Conservation (phyloP, 1,140 invertebrate species). For the Scaptomyza graminum region DNA sequence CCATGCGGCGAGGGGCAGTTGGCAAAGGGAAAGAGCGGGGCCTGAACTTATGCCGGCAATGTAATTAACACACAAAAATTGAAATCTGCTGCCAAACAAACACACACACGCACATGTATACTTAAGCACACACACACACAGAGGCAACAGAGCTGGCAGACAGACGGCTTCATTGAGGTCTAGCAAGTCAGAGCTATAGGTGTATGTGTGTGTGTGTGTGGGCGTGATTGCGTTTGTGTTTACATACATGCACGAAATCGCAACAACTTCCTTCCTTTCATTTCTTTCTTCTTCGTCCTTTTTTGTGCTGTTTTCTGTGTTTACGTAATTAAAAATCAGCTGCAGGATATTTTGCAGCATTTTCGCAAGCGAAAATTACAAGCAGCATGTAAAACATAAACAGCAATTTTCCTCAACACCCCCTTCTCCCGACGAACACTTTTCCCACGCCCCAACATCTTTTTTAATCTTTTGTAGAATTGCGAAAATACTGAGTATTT, state of each 20-base stretch:
- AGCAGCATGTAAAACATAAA: conserved; percentile 49
- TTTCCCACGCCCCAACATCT: neutral
- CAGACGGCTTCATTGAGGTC: conserved; percentile 74
- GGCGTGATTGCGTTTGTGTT: conserved; percentile 49
- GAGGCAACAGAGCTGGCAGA: conserved; percentile 6
- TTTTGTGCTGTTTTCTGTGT: conserved; percentile 53
- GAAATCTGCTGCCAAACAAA: conserved; percentile 70
- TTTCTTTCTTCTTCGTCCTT: conserved; percentile 35
- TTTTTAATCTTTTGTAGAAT: neutral
- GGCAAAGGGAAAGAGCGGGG: neutral
- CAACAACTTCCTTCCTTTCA: conserved; percentile 69
- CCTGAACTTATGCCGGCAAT: conserved; percentile 71
- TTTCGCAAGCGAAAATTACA: conserved; percentile 61
- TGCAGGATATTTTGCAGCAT: conserved; percentile 73
- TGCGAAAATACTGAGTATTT: conserved; percentile 4
- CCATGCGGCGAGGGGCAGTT: conserved; percentile 10
- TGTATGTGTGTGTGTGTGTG: conserved; percentile 16
- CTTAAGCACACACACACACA: conserved; percentile 22
- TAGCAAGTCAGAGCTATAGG: conserved; percentile 57
- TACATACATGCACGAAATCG: conserved; percentile 63
- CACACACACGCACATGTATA: conserved; percentile 14
- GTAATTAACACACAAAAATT: conserved; percentile 81
- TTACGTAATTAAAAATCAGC: conserved; percentile 80
- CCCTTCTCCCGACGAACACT: too few species aligned
- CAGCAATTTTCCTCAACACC: conserved; percentile 53